Conservation (phyloP, 2,797 vertebrate genomes). For the Manis javanica region DNA sequence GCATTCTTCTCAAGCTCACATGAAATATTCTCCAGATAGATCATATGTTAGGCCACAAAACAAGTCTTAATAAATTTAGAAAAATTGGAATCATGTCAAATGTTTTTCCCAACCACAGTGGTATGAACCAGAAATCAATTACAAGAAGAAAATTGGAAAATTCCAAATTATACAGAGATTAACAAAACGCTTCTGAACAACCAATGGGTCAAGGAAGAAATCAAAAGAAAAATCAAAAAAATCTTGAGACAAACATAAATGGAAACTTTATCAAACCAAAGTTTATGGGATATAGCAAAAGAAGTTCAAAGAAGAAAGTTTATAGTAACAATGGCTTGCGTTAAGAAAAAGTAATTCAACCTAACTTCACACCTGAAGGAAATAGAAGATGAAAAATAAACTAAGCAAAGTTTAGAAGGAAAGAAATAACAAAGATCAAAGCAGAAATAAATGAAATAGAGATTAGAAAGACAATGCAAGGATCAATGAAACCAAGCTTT, state of each 20-base stretch:
- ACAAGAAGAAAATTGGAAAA: not conserved
- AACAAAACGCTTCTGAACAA: not conserved
- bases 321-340: not conserved
- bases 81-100: not conserved
- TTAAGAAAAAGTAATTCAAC: not conserved
- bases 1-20: not conserved
- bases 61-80: not conserved
- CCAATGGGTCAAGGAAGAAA: not conserved
- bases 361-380: not conserved
- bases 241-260: not conserved
- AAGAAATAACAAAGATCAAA: not conserved
- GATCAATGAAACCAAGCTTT: not conserved
- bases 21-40: not conserved
- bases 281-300: not conserved
- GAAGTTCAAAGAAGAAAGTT: not conserved
- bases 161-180: not conserved
- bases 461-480: not conserved
- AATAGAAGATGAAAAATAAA: not conserved
- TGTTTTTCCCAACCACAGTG: not conserved
- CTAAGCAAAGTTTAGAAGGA: not conserved
- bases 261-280: not conserved
- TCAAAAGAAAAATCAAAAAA: not conserved
- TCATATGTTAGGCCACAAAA: not conserved
- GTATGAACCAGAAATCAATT: not conserved
- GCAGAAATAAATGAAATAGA: not conserved